phyloP scores from a whole-genome alignment of 2,888 invertebrate species.

The Euproctis similis region DNA sequence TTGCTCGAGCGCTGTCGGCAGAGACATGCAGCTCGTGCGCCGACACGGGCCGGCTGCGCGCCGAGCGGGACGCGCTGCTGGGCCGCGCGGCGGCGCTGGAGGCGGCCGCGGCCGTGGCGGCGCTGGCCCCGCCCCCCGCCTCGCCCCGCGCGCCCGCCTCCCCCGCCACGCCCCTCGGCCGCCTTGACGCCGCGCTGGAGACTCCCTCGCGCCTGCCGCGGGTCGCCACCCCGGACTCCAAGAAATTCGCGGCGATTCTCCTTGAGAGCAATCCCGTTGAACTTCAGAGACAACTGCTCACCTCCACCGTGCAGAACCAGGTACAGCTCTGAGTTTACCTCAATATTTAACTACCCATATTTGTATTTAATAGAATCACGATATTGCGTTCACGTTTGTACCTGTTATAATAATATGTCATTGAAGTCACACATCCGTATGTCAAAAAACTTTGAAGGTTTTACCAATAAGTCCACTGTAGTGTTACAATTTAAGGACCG shows the following conservation, averaged over 20 bases:
- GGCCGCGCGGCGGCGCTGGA: constrained; percentile 79
- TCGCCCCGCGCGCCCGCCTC: constrained; percentile 51
- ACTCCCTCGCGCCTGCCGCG: constrained; percentile 78
- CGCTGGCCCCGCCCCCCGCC: constrained; percentile 26
- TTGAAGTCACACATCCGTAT: too few species aligned
- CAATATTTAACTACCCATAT: too few species aligned
- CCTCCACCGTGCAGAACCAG: constrained; percentile 89
- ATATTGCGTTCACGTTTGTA: too few species aligned
- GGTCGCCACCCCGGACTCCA: constrained; percentile 80
- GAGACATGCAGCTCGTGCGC: constrained; percentile 38
- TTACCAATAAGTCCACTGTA: too few species aligned
- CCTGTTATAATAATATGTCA: too few species aligned
- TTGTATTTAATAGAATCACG: too few species aligned
- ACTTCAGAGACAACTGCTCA: constrained; percentile 88
- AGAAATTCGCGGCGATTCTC: constrained; percentile 88
- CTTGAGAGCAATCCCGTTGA: constrained; percentile 87
- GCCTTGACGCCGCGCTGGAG: constrained; percentile 81
- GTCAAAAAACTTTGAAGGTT: too few species aligned
- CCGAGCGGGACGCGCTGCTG: constrained; percentile 84
- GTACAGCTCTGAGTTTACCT: too few species aligned
- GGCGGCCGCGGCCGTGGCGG: constrained; percentile 65
- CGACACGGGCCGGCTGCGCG: constrained; percentile 74
- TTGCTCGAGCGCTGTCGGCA: constrained; percentile 65
- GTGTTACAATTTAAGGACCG: too few species aligned
- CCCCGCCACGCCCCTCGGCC: constrained; percentile 73